Base-by-base conservation (phyloP, 2,113 vertebrate genomes). In the Paradoxurus hermaphroditus region DNA sequence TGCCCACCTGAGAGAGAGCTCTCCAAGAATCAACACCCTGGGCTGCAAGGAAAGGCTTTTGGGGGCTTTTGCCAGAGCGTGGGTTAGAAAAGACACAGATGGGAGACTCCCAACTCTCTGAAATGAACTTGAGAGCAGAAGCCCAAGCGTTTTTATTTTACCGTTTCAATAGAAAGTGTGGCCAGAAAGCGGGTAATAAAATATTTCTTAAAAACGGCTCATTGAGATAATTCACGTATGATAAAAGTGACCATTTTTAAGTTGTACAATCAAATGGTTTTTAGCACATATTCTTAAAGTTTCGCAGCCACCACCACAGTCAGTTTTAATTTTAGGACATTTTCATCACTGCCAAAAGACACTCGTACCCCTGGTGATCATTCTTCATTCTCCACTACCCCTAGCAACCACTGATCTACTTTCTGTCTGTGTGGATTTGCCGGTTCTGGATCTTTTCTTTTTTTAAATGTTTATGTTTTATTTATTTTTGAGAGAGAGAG, bases 111-210 rank as follows among this genome's bases (percentile, higher is more conserved):
- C 39, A 62, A 5, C 25, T 36, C 21, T 88, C 65, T 72, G 77
- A 94, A 62, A 78, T 89, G 65, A 86, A 84, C 59, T 46, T 53
- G 56, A 92, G 56, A 21, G 12, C n/a, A 73, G 46, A 90, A 95
- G 7, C 68, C 39, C 34, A 88, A n/a, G 31, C 8, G 36, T 91
- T 81, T 97, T 91, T 72, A 31, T 97, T 94, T 95, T 92, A 94
- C 25, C 36, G 27, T 90, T 95, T 94, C 8, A 77, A 1, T 72
- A 67, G 25, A 68, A 86, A 84, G 34, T 68, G 29, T 90, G 87
- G 11, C 81, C 44, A 68, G 46, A 90, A 92, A 92, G 31, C 72
- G 39, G 63, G 63, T 62, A 56, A 31, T 49, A 23, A 73, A 9
- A n/a, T 36, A 1, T 14, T 86, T 86, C 49, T 81, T 14, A 29